A percentile compares a stretch with the other conserved stretches of the same genome.
phyloP scores from a whole-genome alignment of 2,888 invertebrate genomes.

The Linnaemya tessellans region DNA sequence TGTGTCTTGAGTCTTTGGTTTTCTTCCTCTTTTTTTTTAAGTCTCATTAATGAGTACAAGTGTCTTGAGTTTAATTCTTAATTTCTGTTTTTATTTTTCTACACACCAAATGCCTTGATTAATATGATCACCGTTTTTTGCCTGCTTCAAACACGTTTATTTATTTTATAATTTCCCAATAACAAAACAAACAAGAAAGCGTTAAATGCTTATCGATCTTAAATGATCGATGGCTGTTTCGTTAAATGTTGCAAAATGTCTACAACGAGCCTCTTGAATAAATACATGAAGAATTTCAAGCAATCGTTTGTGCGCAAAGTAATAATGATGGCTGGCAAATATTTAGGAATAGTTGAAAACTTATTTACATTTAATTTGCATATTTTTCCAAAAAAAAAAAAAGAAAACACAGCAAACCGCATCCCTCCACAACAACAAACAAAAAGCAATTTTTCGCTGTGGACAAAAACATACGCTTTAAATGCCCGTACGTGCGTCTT shows the following conservation, averaged over 20 bases:
- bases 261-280: slow-evolving; percentile 38
- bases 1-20: slow-evolving; percentile 19
- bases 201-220: slow-evolving; percentile 71
- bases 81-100: background rate
- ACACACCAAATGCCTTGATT: slow-evolving; percentile 44
- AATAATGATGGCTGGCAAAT: slow-evolving; percentile 68
- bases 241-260: slow-evolving; percentile 53
- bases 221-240: slow-evolving; percentile 68
- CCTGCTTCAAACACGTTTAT: slow-evolving; percentile 59
- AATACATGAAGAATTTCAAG: slow-evolving; percentile 56
- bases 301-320: slow-evolving; percentile 56
- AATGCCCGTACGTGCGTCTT: slow-evolving; percentile 50
- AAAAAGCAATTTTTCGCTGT: background rate
- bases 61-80: slow-evolving; percentile 13
- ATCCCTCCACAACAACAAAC: slow-evolving; percentile 44
- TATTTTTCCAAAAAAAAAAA: slow-evolving; percentile 75
- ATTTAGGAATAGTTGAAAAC: slow-evolving; percentile 78
- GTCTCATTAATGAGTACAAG: slow-evolving; percentile 47
- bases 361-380: slow-evolving; percentile 83
- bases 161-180: slow-evolving; percentile 47
- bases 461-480: slow-evolving; percentile 37
- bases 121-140: slow-evolving; percentile 54
- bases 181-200: slow-evolving; percentile 38
- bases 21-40: slow-evolving; percentile 10
- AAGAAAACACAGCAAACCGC: slow-evolving; percentile 33